Conservation (phyloP, 1,140 invertebrate genomes). For the Drosophila yakuba region DNA sequence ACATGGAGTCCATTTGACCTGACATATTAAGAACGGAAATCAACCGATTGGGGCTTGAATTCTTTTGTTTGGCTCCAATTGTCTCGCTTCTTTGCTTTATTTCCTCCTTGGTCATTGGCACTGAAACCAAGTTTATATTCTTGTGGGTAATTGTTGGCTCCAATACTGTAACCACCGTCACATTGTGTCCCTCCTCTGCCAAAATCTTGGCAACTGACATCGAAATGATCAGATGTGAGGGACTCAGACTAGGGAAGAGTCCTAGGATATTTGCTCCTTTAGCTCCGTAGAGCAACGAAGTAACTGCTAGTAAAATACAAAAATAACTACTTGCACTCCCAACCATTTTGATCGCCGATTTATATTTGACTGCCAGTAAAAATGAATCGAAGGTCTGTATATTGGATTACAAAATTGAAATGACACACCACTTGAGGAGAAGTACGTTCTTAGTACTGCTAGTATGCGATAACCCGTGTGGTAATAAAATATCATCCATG, state of each 20-base stretch:
- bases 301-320: not conserved
- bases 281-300: not conserved
- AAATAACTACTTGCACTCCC: no score
- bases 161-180: slow-evolving; percentile 60
- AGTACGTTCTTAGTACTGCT: slow-evolving; percentile 16
- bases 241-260: slow-evolving; percentile 31
- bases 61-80: slow-evolving; percentile 2
- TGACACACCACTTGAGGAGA: not conserved
- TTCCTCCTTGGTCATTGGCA: slow-evolving; percentile 43
- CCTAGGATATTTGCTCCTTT: slow-evolving; percentile 6
- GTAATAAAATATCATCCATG: not conserved
- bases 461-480: slow-evolving; percentile 1
- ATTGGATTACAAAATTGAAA: not conserved
- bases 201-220: slow-evolving; percentile 60
- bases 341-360: not conserved
- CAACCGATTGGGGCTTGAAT: not conserved
- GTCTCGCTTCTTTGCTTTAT: slow-evolving; percentile 7
- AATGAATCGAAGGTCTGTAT: not conserved
- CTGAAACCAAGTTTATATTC: slow-evolving; percentile 52
- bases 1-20: slow-evolving; percentile 5
- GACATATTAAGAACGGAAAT: not conserved
- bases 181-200: slow-evolving; percentile 66
- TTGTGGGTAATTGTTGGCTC: slow-evolving; percentile 50
- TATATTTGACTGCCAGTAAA: not conserved
- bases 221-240: slow-evolving; percentile 69